A percentile compares a stretch with the other conserved stretches of the same genome.
These are phyloP conservation scores for Phragmatobia fuliginosa DNA, from an alignment of 2,888 invertebrate species.

Conservation along the genomic window DNA sequence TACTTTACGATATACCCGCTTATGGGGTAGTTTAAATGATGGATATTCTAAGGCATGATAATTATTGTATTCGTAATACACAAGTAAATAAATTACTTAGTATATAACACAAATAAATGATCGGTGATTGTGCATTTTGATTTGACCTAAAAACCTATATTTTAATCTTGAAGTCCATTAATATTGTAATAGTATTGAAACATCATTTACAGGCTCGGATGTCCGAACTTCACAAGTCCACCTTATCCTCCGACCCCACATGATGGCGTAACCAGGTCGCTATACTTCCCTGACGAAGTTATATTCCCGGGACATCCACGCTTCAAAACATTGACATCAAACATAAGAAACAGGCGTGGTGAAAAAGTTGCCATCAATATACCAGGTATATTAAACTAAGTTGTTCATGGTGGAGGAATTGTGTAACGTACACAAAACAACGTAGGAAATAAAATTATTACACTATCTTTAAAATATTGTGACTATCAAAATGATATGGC, in stretches of 20 bases:
- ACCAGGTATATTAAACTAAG: conserved; percentile 89
- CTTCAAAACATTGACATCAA: conserved; percentile 96
- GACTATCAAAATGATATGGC: background rate
- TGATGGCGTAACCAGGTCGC: conserved; percentile 91
- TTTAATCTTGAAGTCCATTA: background rate
- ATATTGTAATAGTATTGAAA: conserved; percentile 30
- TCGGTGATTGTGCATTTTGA: background rate
- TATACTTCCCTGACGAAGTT: conserved; percentile 97
- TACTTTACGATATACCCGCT: background rate
- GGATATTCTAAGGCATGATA: background rate
- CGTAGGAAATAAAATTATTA: background rate
- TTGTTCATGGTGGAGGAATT: background rate
- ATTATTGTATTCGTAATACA: background rate
- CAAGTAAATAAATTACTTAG: background rate
- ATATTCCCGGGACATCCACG: conserved; percentile 98
- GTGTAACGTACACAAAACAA: too few species aligned
- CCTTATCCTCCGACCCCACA: conserved; percentile 88
- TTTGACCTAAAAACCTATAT: background rate
- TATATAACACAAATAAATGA: background rate
- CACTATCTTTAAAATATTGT: background rate
- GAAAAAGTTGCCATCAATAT: conserved; percentile 98
- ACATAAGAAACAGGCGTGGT: conserved; percentile 96
- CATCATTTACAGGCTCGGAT: conserved; percentile 90
- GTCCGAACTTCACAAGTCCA: conserved; percentile 95
- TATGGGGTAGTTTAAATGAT: background rate